Evolutionary conservation across 2,797 vertebrate species (phyloP).

Genomic region (Cyclura pinguis): DNA sequence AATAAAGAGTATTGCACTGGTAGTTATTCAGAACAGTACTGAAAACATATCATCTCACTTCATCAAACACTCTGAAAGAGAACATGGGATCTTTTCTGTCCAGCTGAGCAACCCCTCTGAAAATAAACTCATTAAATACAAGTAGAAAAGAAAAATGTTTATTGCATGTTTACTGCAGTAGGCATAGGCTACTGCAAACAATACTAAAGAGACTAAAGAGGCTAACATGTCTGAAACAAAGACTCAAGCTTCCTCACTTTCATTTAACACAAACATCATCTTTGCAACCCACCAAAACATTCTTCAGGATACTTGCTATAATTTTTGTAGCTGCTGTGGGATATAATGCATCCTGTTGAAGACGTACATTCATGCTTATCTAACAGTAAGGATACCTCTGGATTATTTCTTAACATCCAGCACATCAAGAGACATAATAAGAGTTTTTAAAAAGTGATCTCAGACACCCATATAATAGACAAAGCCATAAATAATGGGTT

Average conservation of each 20-base stretch:
- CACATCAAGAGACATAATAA: neutral
- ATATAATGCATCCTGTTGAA: neutral
- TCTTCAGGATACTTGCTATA: neutral
- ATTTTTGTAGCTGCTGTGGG: neutral
- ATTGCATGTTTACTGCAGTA: neutral
- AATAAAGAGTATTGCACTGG: neutral
- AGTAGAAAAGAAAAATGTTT: neutral
- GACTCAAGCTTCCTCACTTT: neutral
- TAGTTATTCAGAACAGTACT: neutral
- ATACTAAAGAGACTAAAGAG: neutral
- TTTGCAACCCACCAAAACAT: neutral
- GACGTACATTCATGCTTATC: neutral
- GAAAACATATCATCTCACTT: neutral
- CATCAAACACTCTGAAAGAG: neutral
- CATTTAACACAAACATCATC: neutral
- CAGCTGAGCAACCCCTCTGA: slow-evolving; percentile 2
- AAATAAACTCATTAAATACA: neutral
- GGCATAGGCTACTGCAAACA: neutral
- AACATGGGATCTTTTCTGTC: neutral
- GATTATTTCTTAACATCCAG: neutral
- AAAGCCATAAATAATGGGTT: neutral
- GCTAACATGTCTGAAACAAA: neutral
- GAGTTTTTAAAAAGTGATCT: too few species aligned
- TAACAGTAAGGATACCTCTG: neutral
- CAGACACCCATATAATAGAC: neutral